Conservation (phyloP, 2,888 invertebrate genomes). For the Torymus auratus region DNA sequence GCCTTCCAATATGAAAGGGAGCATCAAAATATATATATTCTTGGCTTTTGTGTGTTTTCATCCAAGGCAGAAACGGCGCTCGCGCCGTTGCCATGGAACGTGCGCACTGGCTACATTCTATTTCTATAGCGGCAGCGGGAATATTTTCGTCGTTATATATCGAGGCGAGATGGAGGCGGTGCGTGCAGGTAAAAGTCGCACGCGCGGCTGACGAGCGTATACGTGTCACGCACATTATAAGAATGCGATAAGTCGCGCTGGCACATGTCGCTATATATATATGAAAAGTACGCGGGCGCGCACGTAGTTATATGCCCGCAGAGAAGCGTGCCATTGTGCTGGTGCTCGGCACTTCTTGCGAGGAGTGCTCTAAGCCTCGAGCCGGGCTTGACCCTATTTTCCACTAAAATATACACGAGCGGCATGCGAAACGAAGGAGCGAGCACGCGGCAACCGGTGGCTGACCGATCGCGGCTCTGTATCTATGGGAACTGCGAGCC, state of each 20-base stretch:
- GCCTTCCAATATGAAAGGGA: too few species aligned
- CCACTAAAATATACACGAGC: conserved; percentile 70
- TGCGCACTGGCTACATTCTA: too few species aligned
- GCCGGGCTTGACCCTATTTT: conserved; percentile 71
- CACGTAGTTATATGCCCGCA: too few species aligned
- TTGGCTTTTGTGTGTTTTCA: too few species aligned
- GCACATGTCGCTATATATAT: conserved; percentile 61
- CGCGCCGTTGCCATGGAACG: too few species aligned
- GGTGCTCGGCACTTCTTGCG: conserved; percentile 62
- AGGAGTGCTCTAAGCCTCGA: conserved; percentile 58
- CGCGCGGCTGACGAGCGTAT: conserved; percentile 22
- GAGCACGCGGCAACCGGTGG: conserved; percentile 62
- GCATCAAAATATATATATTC: too few species aligned
- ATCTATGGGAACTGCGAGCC: neutral
- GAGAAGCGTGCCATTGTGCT: conserved; percentile 67
- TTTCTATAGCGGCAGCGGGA: neutral
- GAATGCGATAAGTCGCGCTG: conserved; percentile 71
- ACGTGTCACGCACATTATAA: conserved; percentile 70
- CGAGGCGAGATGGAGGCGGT: conserved; percentile 13
- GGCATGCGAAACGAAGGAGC: conserved; percentile 67
- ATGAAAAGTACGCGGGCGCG: neutral
- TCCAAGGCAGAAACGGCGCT: too few species aligned
- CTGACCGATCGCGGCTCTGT: conserved; percentile 60
- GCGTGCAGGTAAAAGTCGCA: conserved; percentile 44
- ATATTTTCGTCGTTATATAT: conserved; percentile 30